phyloP scores from a whole-genome alignment of 2,113 vertebrate species.

The Spermophilus dauricus region DNA sequence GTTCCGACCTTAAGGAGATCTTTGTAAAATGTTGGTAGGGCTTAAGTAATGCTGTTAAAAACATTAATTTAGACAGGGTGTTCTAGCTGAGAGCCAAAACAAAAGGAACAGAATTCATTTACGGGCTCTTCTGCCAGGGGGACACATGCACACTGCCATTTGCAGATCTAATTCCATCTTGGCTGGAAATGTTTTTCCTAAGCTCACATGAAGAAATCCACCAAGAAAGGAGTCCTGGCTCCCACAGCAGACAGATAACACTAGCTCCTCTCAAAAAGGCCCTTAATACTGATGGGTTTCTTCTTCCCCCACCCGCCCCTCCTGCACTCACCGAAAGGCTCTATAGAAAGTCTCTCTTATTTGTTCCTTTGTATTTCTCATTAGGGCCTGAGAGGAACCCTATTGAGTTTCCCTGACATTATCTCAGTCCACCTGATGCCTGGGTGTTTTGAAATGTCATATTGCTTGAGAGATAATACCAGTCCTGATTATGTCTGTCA shows the following conservation, averaged over 20 bases:
- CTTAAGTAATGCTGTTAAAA: slow-evolving; percentile 18
- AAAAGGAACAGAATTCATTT: not conserved
- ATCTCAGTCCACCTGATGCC: slow-evolving; percentile 76
- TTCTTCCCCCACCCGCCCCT: not conserved
- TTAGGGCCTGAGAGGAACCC: slow-evolving; percentile 84
- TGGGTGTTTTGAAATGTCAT: slow-evolving; percentile 78
- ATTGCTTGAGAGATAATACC: slow-evolving; percentile 76
- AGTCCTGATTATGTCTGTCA: slow-evolving; percentile 83
- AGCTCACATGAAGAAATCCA: slow-evolving; percentile 14
- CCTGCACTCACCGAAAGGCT: slow-evolving; percentile 14
- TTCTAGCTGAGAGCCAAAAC: slow-evolving; percentile 39
- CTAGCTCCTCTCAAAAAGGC: slow-evolving; percentile 66
- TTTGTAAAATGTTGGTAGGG: not conserved
- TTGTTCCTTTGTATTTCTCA: slow-evolving; percentile 81
- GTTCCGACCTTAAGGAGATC: not conserved
- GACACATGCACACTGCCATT: not conserved
- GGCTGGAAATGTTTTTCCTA: slow-evolving; percentile 20
- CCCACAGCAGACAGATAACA: not conserved
- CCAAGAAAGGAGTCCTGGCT: not conserved
- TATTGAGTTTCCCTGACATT: slow-evolving; percentile 82
- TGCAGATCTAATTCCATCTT: slow-evolving; percentile 64
- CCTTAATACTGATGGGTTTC: not conserved
- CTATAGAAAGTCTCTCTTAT: slow-evolving; percentile 69
- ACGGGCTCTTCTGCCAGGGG: not conserved
- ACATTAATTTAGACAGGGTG: not conserved